Evolutionary conservation across 2,797 vertebrate species (phyloP), one percentile per base, ranked within the genome.

Genomic region (Sphenodon punctatus): DNA sequence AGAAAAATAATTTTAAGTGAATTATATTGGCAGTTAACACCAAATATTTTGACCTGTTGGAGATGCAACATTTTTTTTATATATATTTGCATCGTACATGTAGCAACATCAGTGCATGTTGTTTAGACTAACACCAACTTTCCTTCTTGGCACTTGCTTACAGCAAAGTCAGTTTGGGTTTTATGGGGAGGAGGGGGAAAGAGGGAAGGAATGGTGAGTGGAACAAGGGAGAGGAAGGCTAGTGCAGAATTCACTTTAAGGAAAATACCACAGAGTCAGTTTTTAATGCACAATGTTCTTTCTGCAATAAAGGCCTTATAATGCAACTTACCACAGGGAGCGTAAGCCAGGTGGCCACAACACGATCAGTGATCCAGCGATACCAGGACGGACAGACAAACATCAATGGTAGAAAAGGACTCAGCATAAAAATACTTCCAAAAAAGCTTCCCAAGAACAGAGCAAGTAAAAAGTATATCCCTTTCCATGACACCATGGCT

Each of bases 301-400:
- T n/a, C n/a, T n/a, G n/a, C n/a, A n/a, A n/a, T n/a, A n/a, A n/a
- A n/a, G n/a, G n/a, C n/a, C n/a, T n/a, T n/a, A n/a, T n/a, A n/a
- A n/a, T n/a, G 6, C 22, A 82, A 96, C 97, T 95, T 95, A 99
- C 99, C 97, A 98, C 98, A 58, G 99, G 98, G 27, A 99, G 95
- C 0, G 99, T 99, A 92, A 99, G 95, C 99, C 99, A 99, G 39
- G 97, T 98, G 78, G 99, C 99, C 23, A 99, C 97, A 34, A 99
- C 89, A 36, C 97, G 96, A 89, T 99, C 97, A 0, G 97, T 99
- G 91, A 99, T 93, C 98, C 98, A 98, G 93, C 99, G 98, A 94
- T 99, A 99, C 97, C 97, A 99, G 34, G 97, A 96, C 0, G 97
- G 97, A 2, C 96, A 98, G 85, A 99, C 53, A 86, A 99, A 94